These are phyloP conservation scores for Cerastis rubricosa DNA, from an alignment of 2,888 invertebrate genomes.

Conservation along the genomic window DNA sequence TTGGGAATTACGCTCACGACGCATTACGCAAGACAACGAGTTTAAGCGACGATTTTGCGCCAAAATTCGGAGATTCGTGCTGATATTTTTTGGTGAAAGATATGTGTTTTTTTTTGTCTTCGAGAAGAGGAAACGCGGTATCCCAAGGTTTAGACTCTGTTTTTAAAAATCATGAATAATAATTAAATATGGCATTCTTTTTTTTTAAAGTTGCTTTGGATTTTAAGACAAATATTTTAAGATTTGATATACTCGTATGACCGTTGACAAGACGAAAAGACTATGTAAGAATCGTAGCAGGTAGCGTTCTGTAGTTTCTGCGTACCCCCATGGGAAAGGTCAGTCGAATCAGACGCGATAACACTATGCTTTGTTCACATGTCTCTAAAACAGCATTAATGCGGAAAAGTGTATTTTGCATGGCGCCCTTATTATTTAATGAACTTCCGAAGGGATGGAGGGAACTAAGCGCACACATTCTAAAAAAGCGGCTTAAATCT, in stretches of 20 bases:
- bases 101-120: background rate
- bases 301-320: no score
- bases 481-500: no score
- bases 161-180: background rate
- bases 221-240: background rate
- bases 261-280: background rate
- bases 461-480: no score
- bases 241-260: background rate
- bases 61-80: slow-evolving; percentile 29
- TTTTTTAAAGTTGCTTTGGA: background rate
- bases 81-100: slow-evolving; percentile 13
- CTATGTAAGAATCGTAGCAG: background rate
- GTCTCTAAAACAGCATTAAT: no score
- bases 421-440: no score
- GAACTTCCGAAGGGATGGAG: no score
- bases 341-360: no score
- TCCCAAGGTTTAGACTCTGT: background rate
- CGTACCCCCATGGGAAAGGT: no score
- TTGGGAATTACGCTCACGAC: slow-evolving; percentile 53
- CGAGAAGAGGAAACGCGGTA: background rate
- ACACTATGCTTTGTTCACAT: no score
- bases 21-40: slow-evolving; percentile 60
- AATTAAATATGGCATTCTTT: background rate
- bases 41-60: slow-evolving; percentile 46
- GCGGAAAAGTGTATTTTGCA: no score